Conservation (phyloP, 2,888 invertebrate genomes). For the Eurytoma californica region DNA sequence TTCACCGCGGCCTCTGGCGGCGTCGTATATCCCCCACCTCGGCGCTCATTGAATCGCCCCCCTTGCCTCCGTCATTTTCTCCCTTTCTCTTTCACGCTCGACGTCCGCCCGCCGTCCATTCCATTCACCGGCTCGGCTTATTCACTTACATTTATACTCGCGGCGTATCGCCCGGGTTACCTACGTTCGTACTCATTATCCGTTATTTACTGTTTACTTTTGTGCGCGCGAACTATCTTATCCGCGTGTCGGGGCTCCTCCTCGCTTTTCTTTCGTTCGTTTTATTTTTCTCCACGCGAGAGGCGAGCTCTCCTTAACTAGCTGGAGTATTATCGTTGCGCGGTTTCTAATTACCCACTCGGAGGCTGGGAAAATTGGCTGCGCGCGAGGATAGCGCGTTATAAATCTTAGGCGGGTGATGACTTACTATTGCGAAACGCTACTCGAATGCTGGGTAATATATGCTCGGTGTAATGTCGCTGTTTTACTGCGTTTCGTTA, state of each 20-base stretch:
- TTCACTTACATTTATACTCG: slow-evolving; percentile 22
- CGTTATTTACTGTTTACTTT: slow-evolving; percentile 32
- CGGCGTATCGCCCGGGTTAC: background rate
- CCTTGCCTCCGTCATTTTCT: slow-evolving; percentile 42
- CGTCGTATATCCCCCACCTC: background rate
- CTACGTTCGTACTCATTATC: slow-evolving; percentile 9
- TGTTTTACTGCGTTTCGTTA: slow-evolving; percentile 14
- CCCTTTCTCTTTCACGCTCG: slow-evolving; percentile 52
- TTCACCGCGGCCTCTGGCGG: too few relatives aligned
- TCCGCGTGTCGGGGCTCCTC: background rate
- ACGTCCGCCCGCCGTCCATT: slow-evolving; percentile 17
- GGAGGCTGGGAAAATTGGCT: background rate
- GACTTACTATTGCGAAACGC: background rate
- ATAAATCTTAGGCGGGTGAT: slow-evolving; percentile 27
- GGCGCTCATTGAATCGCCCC: slow-evolving; percentile 34
- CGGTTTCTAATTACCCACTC: slow-evolving; percentile 17
- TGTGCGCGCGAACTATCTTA: slow-evolving; percentile 3
- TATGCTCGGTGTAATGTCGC: background rate
- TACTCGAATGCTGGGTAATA: too few relatives aligned
- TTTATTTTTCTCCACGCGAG: background rate
- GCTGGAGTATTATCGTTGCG: background rate
- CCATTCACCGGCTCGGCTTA: background rate
- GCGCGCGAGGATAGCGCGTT: background rate
- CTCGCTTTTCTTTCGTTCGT: background rate
- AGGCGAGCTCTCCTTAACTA: background rate